These are phyloP conservation scores for Acipenser oxyrinchus DNA, from an alignment of 2,797 vertebrate species.

Conservation along the genomic window DNA sequence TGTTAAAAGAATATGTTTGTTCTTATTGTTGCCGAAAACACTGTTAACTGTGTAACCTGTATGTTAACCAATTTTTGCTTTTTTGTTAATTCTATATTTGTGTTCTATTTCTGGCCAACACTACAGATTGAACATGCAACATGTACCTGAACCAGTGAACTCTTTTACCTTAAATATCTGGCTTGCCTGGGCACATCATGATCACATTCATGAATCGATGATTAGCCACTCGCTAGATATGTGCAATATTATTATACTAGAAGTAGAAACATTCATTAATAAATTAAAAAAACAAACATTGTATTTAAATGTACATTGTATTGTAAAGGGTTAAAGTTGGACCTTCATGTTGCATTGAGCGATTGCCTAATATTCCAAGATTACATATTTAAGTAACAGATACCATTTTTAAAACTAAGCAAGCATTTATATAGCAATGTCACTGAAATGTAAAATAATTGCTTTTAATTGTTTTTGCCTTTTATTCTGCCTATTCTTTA, in stretches of 20 bases:
- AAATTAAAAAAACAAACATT: slow-evolving; percentile 21
- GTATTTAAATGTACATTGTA: slow-evolving; percentile 56
- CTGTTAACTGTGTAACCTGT: slow-evolving; percentile 3
- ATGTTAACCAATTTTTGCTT: slow-evolving; percentile 12
- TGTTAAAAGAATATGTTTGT: slow-evolving; percentile 23
- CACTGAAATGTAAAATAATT: slow-evolving; percentile 59
- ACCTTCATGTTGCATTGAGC: slow-evolving; percentile 67
- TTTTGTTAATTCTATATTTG: slow-evolving; percentile 7
- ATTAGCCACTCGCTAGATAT: slow-evolving; percentile 61
- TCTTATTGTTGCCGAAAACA: slow-evolving; percentile 20
- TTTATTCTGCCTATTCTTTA: slow-evolving; percentile 50
- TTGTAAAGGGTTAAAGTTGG: slow-evolving; percentile 64
- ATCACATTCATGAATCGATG: slow-evolving; percentile 21
- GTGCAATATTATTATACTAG: slow-evolving; percentile 71
- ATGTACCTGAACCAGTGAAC: slow-evolving; percentile 14
- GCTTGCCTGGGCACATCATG: slow-evolving; percentile 22
- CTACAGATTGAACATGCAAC: slow-evolving; percentile 18
- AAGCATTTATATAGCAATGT: slow-evolving; percentile 69
- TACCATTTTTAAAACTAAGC: slow-evolving; percentile 57
- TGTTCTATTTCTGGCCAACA: slow-evolving; percentile 17
- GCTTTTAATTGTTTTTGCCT: slow-evolving; percentile 54
- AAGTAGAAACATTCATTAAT: slow-evolving; percentile 35
- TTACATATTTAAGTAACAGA: slow-evolving; percentile 76
- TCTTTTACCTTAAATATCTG: slow-evolving; percentile 41
- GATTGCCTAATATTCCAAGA: slow-evolving; percentile 58